Conservation (phyloP, 2,888 invertebrate genomes). For the Nebria salina region DNA sequence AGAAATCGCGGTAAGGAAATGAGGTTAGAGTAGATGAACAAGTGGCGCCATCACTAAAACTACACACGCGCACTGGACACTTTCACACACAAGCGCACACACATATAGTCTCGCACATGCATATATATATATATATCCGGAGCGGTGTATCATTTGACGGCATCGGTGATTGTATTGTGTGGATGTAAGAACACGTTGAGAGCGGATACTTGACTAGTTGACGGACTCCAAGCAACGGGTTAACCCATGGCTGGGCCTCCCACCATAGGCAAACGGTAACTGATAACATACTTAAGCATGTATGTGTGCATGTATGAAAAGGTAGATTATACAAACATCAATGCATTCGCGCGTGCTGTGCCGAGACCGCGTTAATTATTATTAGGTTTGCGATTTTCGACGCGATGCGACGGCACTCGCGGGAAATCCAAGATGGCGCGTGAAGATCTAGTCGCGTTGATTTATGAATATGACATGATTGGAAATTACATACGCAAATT, state of each 20-base stretch:
- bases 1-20: constrained; percentile 15
- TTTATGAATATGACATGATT: background rate
- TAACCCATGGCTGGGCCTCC: constrained; percentile 40
- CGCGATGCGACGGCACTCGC: background rate
- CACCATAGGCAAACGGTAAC: constrained; percentile 38
- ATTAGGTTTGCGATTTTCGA: constrained; percentile 9
- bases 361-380: constrained; percentile 18
- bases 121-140: background rate
- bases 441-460: background rate
- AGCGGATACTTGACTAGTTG: constrained; percentile 19
- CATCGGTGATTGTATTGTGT: constrained; percentile 5
- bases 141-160: background rate
- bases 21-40: constrained; percentile 24
- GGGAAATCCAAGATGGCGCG: background rate
- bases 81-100: constrained; percentile 8
- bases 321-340: constrained; percentile 29
- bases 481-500: background rate
- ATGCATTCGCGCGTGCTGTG: background rate
- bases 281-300: constrained; percentile 32
- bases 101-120: background rate
- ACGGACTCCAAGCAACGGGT: constrained; percentile 24
- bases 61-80: constrained; percentile 7
- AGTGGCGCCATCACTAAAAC: constrained; percentile 9
- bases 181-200: constrained; percentile 3
- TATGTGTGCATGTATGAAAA: constrained; percentile 7